These are phyloP conservation scores for Catostylus mosaicus DNA, from an alignment of 30 jellyfish, hydroid and myxozoan genomes.

Conservation along the genomic window DNA sequence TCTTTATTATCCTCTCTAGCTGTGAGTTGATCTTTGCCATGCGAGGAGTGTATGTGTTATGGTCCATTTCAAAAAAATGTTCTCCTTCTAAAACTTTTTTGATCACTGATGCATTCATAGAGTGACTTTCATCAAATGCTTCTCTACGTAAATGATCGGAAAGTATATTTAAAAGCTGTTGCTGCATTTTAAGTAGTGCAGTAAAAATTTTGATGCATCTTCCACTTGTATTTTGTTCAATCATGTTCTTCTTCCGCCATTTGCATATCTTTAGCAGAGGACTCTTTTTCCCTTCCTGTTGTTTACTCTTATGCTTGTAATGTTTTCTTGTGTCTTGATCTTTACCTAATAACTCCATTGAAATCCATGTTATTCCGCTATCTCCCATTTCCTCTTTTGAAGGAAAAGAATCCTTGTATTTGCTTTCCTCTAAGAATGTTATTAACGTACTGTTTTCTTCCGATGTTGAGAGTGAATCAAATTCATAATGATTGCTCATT, in stretches of 20 bases:
- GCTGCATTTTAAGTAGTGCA: background rate
- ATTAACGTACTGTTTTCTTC: slow-evolving; percentile 21
- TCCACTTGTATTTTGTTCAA: background rate
- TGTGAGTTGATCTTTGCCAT: slow-evolving; percentile 32
- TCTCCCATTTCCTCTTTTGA: background rate
- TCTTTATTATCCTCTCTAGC: slow-evolving; percentile 22
- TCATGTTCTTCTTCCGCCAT: slow-evolving; percentile 16
- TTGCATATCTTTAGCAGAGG: background rate
- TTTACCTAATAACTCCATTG: slow-evolving; percentile 1
- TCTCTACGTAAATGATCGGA: background rate
- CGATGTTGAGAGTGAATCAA: slow-evolving; percentile 5
- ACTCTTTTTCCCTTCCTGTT: background rate
- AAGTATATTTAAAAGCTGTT: background rate
- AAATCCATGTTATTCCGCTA: slow-evolving; percentile 6
- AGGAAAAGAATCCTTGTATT: background rate
- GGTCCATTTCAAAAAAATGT: background rate
- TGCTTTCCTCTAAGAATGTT: background rate
- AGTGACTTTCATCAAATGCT: background rate
- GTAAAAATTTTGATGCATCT: background rate
- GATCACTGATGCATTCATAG: background rate
- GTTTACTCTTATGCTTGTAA: background rate
- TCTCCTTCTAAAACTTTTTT: slow-evolving; percentile 20
- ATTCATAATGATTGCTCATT: background rate
- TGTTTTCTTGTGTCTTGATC: no score
- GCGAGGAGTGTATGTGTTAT: background rate